Evolutionary conservation across 2,113 vertebrate species (phyloP).

Genomic region (Oplegnathus fasciatus): DNA sequence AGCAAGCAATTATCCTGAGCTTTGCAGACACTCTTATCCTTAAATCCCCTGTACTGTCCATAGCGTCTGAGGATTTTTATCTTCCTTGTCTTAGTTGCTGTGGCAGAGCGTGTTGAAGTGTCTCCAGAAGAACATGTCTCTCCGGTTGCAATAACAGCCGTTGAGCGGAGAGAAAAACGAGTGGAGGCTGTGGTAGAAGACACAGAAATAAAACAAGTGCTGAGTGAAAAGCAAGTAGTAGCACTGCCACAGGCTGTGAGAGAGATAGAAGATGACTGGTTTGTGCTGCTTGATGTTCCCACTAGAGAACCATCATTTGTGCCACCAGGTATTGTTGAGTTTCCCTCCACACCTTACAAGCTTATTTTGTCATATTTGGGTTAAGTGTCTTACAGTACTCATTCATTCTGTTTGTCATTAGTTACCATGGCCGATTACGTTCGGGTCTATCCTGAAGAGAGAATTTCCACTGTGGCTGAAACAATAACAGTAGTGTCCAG

Average conservation of each 20-base stretch:
- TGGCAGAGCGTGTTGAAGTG: constrained; percentile 32
- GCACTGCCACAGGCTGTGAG: constrained; percentile 8
- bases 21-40: constrained; percentile 24
- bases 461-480: constrained; percentile 24
- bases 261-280: constrained; percentile 77
- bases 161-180: constrained; percentile 23
- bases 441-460: constrained; percentile 38
- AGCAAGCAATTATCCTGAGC: constrained; percentile 6
- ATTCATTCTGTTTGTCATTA: constrained; percentile 37
- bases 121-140: constrained; percentile 27
- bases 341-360: background rate
- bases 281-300: constrained; percentile 57
- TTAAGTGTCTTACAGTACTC: background rate
- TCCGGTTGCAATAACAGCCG: constrained; percentile 12
- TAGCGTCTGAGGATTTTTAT: constrained; percentile 23
- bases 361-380: background rate
- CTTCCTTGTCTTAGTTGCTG: constrained; percentile 46
- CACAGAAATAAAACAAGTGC: constrained; percentile 16
- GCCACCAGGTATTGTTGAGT: constrained; percentile 63
- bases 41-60: background rate
- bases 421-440: constrained; percentile 13
- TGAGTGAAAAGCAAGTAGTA: constrained; percentile 1
- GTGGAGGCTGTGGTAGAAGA: constrained; percentile 24
- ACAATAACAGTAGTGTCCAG: constrained; percentile 18
- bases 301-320: constrained; percentile 54